phyloP scores from a whole-genome alignment of 2,113 vertebrate genomes.

The Etheostoma spectabile region DNA sequence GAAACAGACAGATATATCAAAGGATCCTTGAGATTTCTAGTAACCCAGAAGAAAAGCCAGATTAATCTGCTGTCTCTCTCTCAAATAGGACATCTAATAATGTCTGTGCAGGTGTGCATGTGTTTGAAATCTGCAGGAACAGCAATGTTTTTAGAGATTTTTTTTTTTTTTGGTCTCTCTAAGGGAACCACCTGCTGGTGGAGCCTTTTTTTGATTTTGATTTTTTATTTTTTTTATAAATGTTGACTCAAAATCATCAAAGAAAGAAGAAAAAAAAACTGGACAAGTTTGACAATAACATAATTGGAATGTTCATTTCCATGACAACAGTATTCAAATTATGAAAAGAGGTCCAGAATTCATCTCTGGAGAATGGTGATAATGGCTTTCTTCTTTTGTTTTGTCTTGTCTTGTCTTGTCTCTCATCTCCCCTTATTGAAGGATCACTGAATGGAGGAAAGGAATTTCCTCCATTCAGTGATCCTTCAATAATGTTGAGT shows the following conservation, averaged over 20 bases:
- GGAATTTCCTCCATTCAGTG: constrained; percentile 16
- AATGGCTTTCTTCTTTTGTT: constrained; percentile 12
- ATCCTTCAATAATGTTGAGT: constrained; percentile 28
- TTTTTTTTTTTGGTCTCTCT: constrained; percentile 22
- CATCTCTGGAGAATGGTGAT: constrained; percentile 1
- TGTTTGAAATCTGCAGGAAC: constrained; percentile 35
- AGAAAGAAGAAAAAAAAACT: background rate
- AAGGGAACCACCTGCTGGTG: constrained; percentile 45
- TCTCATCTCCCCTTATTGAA: background rate
- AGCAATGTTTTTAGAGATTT: constrained; percentile 23
- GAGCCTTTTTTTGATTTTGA: background rate
- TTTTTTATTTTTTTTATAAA: constrained; percentile 5
- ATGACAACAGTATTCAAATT: constrained; percentile 46
- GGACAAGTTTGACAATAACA: constrained; percentile 27
- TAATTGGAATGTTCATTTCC: constrained; percentile 47
- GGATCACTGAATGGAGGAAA: too few species aligned
- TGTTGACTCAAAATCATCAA: constrained; percentile 51
- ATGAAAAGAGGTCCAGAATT: constrained; percentile 10
- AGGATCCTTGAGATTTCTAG: constrained; percentile 3
- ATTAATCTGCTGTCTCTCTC: constrained; percentile 20
- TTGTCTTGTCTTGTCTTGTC: too few species aligned
- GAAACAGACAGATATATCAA: constrained; percentile 1
- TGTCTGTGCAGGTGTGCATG: constrained; percentile 18
- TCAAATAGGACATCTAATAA: constrained; percentile 30
- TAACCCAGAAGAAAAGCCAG: constrained; percentile 6